Evolutionary conservation across 2,113 vertebrate species (phyloP), one percentile per base, ranked within the genome.

Genomic region (Axis porcinus): DNA sequence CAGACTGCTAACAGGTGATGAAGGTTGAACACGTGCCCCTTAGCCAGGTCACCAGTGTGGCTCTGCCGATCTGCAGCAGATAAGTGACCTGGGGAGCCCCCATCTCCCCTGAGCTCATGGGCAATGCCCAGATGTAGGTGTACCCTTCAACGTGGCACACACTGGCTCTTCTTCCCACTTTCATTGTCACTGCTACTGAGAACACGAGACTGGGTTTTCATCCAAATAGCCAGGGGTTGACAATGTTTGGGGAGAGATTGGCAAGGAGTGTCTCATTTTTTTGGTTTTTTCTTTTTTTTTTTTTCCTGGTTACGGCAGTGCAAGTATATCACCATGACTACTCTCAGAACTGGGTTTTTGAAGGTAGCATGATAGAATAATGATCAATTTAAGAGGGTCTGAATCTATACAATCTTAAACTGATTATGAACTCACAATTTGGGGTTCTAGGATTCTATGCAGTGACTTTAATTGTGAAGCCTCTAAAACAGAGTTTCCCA

Each of bases 41-140:
- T 9, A 8, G 36, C 57, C 30, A 21, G 82, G 82, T 54, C 50
- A 47, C 43, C 28, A 17, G 19, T 4, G 16, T 14, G 28, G 25
- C 45, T 79, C 40, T 17, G 10, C n/a, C 76, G 19, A 47, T 52
- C 57, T 87, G 36, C 4, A 45, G 16, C 54, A n/a, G 87, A 57
- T 64, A 40, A 52, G 30, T 3, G 28, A 17, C 58, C 74, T n/a
- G 15, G 33, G 40, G 3, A 16, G 52, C 43, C 15, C 50, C 33
- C 27, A 27, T 33, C 47, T n/a, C 47, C 30, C 43, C 28, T 47
- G 89, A 21, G 45, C 88, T 36, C 33, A 4, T 10, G 21, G 60
- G 16, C 67, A 6, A 16, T 2, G 16, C 87, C 25, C 19, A 55
- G 28, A 43, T 4, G 40, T 0, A 87, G 27, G 33, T 0, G 0